A percentile compares a stretch with the other conserved stretches of the same genome.
phyloP scores from a whole-genome alignment of 2,888 invertebrate genomes.

The Diabrotica balteata region DNA sequence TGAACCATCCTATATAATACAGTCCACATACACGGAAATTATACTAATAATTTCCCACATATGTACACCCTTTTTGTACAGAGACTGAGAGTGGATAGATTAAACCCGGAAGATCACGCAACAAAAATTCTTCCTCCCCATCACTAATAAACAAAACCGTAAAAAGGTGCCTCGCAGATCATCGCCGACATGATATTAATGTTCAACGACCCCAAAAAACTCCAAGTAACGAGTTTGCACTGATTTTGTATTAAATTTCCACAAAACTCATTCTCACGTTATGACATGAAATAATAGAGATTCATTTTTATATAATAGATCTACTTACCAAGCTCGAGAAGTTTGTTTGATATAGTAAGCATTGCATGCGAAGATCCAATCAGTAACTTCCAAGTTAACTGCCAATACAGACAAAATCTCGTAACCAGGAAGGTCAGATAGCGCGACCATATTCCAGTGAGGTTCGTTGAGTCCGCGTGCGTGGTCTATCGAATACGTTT shows the following conservation, averaged over 20 bases:
- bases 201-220: too few species aligned
- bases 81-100: too few species aligned
- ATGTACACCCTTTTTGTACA: too few species aligned
- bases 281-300: background rate
- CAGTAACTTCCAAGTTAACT: conserved; percentile 70
- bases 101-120: too few species aligned
- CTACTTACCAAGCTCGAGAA: conserved; percentile 69
- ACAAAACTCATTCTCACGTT: background rate
- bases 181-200: too few species aligned
- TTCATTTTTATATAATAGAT: background rate
- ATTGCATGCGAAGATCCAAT: conserved; percentile 82
- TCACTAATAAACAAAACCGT: too few species aligned
- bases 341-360: conserved; percentile 65
- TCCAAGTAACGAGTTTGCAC: too few species aligned
- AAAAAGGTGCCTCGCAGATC: too few species aligned
- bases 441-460: conserved; percentile 67
- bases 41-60: too few species aligned
- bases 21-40: too few species aligned
- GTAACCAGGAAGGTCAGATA: conserved; percentile 65
- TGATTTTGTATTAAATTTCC: background rate
- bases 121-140: too few species aligned
- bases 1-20: too few species aligned
- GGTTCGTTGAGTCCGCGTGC: conserved; percentile 50
- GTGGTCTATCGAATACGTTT: conserved; percentile 59
- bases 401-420: conserved; percentile 72